Evolutionary conservation across 2,888 invertebrate species (phyloP).

Genomic region (Coleophora deauratella): DNA sequence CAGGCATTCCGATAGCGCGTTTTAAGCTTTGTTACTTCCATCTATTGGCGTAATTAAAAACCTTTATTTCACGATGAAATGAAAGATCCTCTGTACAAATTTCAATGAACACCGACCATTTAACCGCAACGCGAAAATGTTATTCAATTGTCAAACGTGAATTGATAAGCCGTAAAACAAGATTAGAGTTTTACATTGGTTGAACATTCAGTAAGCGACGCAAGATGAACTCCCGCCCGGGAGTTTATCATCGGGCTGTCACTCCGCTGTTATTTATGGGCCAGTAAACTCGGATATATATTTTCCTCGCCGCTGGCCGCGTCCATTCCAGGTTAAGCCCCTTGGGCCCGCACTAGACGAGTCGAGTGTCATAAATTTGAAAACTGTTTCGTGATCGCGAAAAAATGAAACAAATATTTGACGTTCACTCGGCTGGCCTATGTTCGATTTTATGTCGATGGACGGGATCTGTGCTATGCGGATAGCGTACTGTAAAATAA

Average conservation of each 20-base stretch:
- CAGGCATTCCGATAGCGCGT: too few relatives aligned
- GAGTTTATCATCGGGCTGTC: slow-evolving; percentile 72
- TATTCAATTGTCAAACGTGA: slow-evolving; percentile 1
- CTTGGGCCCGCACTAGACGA: slow-evolving; percentile 67
- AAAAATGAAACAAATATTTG: slow-evolving; percentile 65
- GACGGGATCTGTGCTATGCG: too few relatives aligned
- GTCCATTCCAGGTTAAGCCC: slow-evolving; percentile 72
- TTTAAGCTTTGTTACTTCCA: too few relatives aligned
- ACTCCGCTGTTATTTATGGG: slow-evolving; percentile 71
- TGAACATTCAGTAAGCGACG: slow-evolving; percentile 64
- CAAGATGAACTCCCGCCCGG: slow-evolving; percentile 60
- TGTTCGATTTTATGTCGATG: slow-evolving; percentile 34
- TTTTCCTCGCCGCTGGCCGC: slow-evolving; percentile 64
- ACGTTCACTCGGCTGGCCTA: slow-evolving; percentile 36
- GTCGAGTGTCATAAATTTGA: slow-evolving; percentile 72
- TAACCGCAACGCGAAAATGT: too few relatives aligned
- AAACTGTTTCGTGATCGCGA: slow-evolving; percentile 63
- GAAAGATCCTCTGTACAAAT: too few relatives aligned
- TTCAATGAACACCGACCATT: too few relatives aligned
- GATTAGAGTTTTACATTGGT: slow-evolving; percentile 39
- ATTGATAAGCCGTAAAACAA: slow-evolving; percentile 32
- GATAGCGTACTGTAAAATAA: too few relatives aligned
- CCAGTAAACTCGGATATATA: slow-evolving; percentile 73
- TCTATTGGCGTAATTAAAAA: too few relatives aligned
- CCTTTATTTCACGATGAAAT: too few relatives aligned